Evolutionary conservation across 2,888 invertebrate species (phyloP).

Genomic region (Zelleria hepariella): DNA sequence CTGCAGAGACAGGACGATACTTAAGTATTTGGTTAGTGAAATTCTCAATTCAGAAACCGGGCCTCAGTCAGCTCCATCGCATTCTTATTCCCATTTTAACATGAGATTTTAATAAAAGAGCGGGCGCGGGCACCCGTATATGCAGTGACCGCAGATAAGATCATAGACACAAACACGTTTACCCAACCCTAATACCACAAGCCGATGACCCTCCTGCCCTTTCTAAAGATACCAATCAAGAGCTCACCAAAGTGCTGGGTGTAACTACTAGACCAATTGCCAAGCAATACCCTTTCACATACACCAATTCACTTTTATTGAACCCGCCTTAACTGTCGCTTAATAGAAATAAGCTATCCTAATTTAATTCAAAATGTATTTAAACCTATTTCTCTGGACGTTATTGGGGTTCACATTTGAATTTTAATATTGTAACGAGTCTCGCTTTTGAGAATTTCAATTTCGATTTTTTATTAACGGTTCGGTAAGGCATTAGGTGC

Average conservation of each 20-base stretch:
- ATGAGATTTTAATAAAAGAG: constrained; percentile 57
- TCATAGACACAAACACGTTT: constrained; percentile 52
- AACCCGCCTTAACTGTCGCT: constrained; percentile 30
- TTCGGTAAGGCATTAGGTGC: neutral
- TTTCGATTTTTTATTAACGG: neutral
- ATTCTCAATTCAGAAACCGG: too few relatives aligned
- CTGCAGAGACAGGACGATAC: too few relatives aligned
- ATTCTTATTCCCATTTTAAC: constrained; percentile 18
- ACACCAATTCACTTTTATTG: constrained; percentile 32
- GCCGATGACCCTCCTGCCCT: neutral
- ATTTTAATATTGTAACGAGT: constrained; percentile 8
- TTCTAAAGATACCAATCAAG: neutral
- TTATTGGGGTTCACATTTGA: constrained; percentile 24
- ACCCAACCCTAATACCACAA: neutral
- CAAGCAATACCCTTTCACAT: constrained; percentile 42
- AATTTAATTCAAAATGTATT: constrained; percentile 61
- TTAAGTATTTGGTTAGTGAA: too few relatives aligned
- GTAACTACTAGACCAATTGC: neutral
- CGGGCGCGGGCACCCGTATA: constrained; percentile 45
- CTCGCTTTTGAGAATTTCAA: neutral
- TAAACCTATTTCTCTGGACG: constrained; percentile 10
- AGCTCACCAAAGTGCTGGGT: neutral
- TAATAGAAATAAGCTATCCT: constrained; percentile 55
- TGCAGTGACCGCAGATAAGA: constrained; percentile 56
- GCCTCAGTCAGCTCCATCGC: neutral